Evolutionary conservation across 2,113 vertebrate species (phyloP), one percentile per base, ranked within the genome.

Genomic region (Salvelinus alpinus): DNA sequence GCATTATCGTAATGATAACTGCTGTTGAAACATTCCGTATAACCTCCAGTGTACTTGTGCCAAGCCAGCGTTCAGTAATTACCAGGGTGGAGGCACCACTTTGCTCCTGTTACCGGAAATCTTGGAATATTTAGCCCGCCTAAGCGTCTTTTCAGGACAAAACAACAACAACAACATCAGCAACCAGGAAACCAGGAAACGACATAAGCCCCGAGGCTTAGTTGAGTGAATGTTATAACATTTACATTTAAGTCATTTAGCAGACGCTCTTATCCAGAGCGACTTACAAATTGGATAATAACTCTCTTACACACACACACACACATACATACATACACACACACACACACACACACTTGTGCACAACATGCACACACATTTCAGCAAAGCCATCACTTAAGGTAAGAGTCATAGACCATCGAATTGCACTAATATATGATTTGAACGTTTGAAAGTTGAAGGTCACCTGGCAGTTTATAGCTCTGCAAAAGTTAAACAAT

Each of bases 1-100:
- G 25, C 60, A 38, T 84, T 74, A 72, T 75, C 29, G 20, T 78
- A 78, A 82, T 78, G 68, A 82, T 72, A 66, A 76, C 31, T 60
- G 80, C 65, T 64, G 68, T 29, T 76, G 65, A 78, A 59, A 62
- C 73, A 74, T 77, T 76, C 76, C 67, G 25, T 71, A 69, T 78
- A 77, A 84, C 74, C 82, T 84, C 74, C 79, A 64, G 18, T 25
- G 31, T 22, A 24, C 67, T 59, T 67, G 47, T 68, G 76, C 82
- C 80, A 77, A 80, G 64, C 82, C 80, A 65, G 14, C 68, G 27
- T 68, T 44, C 74, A 66, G 69, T 76, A 79, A 82, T 80, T 82
- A 81, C 79, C 60, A 29, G 75, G 82, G 79, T 9, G 80, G 81
- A 84, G 78, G 72, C 59, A 5, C 54, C 25, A 16, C 72, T 71